A percentile compares a stretch with the other conserved stretches of the same genome.
These are phyloP conservation scores for Agrotis exclamationis DNA, from an alignment of 2,888 invertebrate genomes.

Conservation along the genomic window DNA sequence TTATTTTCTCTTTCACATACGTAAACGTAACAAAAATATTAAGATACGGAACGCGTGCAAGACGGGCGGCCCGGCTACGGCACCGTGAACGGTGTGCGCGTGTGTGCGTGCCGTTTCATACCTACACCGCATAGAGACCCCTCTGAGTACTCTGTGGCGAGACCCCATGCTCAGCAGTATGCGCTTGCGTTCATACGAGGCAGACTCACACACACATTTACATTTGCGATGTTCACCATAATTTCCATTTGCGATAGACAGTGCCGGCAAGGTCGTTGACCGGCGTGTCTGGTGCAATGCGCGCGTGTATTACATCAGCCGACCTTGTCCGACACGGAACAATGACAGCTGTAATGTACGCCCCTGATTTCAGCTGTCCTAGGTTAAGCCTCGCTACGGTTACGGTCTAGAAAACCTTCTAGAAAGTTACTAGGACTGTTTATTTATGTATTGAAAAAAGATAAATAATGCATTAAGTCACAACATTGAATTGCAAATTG, in stretches of 20 bases:
- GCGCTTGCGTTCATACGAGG: not conserved
- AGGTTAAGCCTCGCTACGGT: conserved; percentile 26
- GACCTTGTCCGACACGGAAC: conserved; percentile 87
- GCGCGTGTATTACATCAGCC: conserved; percentile 85
- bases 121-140: too few species aligned
- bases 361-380: conserved; percentile 64
- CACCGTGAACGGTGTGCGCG: too few species aligned
- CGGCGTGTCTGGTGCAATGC: conserved; percentile 82
- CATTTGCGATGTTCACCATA: conserved; percentile 74
- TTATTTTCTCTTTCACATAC: too few species aligned
- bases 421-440: conserved; percentile 1
- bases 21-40: too few species aligned
- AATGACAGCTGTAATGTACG: conserved; percentile 74
- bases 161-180: not conserved
- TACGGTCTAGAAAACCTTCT: conserved; percentile 40
- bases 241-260: conserved; percentile 74
- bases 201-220: conserved; percentile 8
- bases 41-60: too few species aligned
- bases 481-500: conserved; percentile 13
- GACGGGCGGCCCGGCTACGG: too few species aligned
- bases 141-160: too few species aligned
- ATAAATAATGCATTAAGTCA: conserved; percentile 3
- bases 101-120: too few species aligned
- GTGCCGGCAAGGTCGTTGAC: conserved; percentile 86
- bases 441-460: not conserved